Percentiles rank a stretch among this genome's conserved stretches.
phyloP scores from a whole-genome alignment of 2,888 invertebrate genomes.

The Monoplex corrugatus region DNA sequence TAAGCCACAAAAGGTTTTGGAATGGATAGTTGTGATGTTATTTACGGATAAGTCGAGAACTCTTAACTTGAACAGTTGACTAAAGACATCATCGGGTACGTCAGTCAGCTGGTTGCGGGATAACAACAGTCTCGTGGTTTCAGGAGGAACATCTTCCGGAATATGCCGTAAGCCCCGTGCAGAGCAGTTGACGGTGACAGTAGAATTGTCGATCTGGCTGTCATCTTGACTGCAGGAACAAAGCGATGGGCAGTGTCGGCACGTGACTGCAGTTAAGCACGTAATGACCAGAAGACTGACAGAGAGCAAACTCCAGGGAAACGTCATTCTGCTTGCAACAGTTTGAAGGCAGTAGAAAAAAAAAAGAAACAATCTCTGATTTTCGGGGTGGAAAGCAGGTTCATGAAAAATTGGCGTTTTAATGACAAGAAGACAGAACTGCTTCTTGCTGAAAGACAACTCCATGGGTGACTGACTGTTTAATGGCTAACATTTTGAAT shows the following conservation, averaged over 20 bases:
- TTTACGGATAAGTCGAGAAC: constrained; percentile 24
- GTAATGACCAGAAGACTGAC: too few species aligned
- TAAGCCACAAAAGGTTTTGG: background rate
- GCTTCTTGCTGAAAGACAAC: too few species aligned
- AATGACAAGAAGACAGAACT: too few species aligned
- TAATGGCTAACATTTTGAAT: too few species aligned
- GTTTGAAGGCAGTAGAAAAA: too few species aligned
- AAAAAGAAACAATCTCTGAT: too few species aligned
- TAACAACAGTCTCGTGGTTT: background rate
- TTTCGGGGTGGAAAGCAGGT: too few species aligned
- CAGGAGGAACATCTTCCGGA: background rate
- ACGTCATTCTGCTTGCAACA: too few species aligned
- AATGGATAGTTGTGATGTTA: background rate
- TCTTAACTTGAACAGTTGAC: background rate
- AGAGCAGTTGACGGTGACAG: background rate
- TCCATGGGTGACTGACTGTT: too few species aligned
- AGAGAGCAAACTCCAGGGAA: too few species aligned
- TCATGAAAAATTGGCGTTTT: too few species aligned
- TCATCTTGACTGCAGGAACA: background rate
- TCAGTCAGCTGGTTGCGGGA: background rate
- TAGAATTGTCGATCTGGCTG: background rate
- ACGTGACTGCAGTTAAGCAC: too few species aligned
- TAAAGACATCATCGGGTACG: background rate
- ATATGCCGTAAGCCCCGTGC: background rate
- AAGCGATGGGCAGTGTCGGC: background rate